These are phyloP conservation scores for Petrocephalus schoutedeni DNA, from an alignment of 2,797 vertebrate genomes.

Conservation along the genomic window DNA sequence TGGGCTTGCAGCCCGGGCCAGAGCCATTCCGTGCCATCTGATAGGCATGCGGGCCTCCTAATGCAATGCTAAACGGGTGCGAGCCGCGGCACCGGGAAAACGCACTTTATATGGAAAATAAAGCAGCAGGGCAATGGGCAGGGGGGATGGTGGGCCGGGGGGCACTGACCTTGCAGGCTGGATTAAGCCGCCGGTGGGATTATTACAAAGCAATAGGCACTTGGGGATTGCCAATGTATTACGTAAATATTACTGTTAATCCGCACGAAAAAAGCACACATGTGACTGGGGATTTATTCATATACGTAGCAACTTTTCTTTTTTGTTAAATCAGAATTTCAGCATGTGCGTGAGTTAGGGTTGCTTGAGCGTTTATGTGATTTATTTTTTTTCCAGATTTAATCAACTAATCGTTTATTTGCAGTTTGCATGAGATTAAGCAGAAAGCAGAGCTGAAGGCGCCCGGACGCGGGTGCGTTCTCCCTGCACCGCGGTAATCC, in stretches of 20 bases:
- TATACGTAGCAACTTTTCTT: not conserved
- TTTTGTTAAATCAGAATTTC: not conserved
- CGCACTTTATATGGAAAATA: constrained; percentile 28
- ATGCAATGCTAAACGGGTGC: constrained; percentile 71
- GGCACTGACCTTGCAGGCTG: not conserved
- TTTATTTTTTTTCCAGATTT: not conserved
- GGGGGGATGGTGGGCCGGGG: not conserved
- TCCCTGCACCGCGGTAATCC: not conserved
- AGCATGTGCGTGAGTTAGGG: not conserved
- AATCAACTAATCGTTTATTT: not conserved
- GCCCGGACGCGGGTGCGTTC: too few species aligned
- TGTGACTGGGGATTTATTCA: not conserved
- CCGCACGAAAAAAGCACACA: not conserved
- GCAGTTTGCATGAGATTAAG: not conserved
- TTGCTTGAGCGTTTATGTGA: not conserved
- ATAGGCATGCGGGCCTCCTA: constrained; percentile 74
- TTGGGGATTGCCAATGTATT: not conserved
- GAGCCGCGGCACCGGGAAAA: constrained; percentile 49
- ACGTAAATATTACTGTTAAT: constrained; percentile 18
- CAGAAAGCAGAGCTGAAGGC: not conserved
- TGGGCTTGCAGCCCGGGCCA: constrained; percentile 75
- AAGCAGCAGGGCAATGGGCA: constrained; percentile 10
- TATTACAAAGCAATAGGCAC: constrained; percentile 1
- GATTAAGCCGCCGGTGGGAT: constrained; percentile 16
- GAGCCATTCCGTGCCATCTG: constrained; percentile 79